A percentile compares a stretch with the other conserved stretches of the same genome.
phyloP scores from a whole-genome alignment of 1,140 invertebrate species.

The Mylabris phalerata region DNA sequence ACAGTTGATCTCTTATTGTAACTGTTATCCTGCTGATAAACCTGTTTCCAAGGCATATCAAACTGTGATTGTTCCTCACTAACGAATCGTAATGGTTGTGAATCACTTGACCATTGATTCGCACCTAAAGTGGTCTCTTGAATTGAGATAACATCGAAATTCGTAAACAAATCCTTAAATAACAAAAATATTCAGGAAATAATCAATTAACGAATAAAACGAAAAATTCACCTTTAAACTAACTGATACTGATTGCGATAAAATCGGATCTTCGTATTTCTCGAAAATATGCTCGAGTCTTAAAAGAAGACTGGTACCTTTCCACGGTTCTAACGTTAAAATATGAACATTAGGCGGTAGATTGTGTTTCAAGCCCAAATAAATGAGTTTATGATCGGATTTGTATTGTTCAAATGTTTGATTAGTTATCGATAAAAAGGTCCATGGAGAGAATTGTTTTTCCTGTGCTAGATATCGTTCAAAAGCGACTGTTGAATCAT shows the following conservation, averaged over 20 bases:
- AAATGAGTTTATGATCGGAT: slow-evolving; percentile 39
- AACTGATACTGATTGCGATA: slow-evolving; percentile 52
- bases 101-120: slow-evolving; percentile 24
- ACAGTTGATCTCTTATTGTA: too few relatives aligned
- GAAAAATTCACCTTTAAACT: slow-evolving; percentile 45
- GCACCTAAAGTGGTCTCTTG: slow-evolving; percentile 25
- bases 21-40: too few relatives aligned
- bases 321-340: slow-evolving; percentile 83
- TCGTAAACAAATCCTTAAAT: slow-evolving; percentile 24
- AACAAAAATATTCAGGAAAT: neutral
- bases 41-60: too few relatives aligned
- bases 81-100: slow-evolving; percentile 10
- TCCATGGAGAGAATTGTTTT: slow-evolving; percentile 44
- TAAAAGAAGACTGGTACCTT: slow-evolving; percentile 59
- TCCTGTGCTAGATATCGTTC: slow-evolving; percentile 38
- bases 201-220: neutral
- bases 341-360: slow-evolving; percentile 77
- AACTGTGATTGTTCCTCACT: neutral
- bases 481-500: slow-evolving; percentile 17
- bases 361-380: slow-evolving; percentile 28
- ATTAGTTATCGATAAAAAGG: slow-evolving; percentile 42
- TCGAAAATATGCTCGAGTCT: slow-evolving; percentile 86
- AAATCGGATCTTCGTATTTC: slow-evolving; percentile 53
- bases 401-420: slow-evolving; percentile 42
- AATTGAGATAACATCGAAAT: slow-evolving; percentile 21